These are phyloP conservation scores for Chymomyza procnemis DNA, from an alignment of 2,888 invertebrate species.

Conservation along the genomic window DNA sequence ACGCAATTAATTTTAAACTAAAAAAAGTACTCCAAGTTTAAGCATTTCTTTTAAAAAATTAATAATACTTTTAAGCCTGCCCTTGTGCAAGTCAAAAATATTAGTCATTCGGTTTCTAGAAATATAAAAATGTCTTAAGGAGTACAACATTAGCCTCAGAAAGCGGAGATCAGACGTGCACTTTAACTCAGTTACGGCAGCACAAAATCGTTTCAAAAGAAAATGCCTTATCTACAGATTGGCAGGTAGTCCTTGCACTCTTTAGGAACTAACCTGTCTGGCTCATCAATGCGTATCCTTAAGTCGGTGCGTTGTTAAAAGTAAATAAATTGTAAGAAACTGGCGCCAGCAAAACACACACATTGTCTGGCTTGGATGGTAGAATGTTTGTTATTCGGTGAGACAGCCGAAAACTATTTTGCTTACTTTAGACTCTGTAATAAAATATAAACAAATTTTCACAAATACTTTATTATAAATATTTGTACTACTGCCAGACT, in stretches of 20 bases:
- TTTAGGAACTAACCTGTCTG: slow-evolving; percentile 34
- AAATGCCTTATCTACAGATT: not conserved
- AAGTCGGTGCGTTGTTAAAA: slow-evolving; percentile 25
- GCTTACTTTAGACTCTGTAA: not conserved
- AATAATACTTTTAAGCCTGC: too few relatives aligned
- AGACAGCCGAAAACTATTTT: slow-evolving; percentile 7
- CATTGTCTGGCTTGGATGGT: slow-evolving; percentile 38
- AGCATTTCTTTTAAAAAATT: too few relatives aligned
- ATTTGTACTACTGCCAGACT: too few relatives aligned
- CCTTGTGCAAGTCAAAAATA: too few relatives aligned
- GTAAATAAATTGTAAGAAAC: slow-evolving; percentile 56
- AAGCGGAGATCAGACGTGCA: slow-evolving; percentile 10
- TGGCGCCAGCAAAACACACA: slow-evolving; percentile 62
- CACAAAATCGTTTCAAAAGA: slow-evolving; percentile 1
- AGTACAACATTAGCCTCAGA: slow-evolving; percentile 1
- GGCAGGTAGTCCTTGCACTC: slow-evolving; percentile 39
- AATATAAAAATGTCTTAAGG: not conserved
- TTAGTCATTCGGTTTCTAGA: too few relatives aligned
- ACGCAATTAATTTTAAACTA: too few relatives aligned
- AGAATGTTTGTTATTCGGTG: slow-evolving; percentile 2
- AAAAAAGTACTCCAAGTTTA: too few relatives aligned
- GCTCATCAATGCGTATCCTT: slow-evolving; percentile 22
- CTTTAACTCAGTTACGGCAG: slow-evolving; percentile 31
- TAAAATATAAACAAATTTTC: too few relatives aligned
- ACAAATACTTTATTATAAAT: too few relatives aligned